Evolutionary conservation across 2,113 vertebrate species (phyloP).

Genomic region (Myrmecophaga tridactyla): DNA sequence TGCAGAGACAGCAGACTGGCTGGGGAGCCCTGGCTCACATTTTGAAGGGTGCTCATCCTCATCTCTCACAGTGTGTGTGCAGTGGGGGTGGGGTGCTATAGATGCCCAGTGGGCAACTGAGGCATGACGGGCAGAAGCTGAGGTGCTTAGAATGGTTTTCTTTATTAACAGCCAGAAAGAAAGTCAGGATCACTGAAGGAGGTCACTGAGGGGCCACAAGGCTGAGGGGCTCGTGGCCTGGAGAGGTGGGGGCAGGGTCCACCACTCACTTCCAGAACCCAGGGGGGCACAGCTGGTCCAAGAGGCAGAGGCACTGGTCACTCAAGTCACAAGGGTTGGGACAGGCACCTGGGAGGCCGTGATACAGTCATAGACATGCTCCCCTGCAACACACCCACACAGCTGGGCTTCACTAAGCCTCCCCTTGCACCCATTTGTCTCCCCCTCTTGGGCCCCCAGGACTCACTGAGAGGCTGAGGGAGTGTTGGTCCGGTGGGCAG

Average conservation of each 20-base stretch:
- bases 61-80: background rate
- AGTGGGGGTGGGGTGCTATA: background rate
- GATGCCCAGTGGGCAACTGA: background rate
- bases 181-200: constrained; percentile 52
- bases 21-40: background rate
- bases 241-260: constrained; percentile 44
- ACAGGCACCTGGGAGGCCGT: constrained; percentile 66
- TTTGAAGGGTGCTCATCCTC: background rate
- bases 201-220: constrained; percentile 51
- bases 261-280: constrained; percentile 48
- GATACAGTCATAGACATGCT: background rate
- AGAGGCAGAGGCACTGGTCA: constrained; percentile 66
- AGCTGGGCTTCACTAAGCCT: background rate
- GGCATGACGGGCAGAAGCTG: background rate
- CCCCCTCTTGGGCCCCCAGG: background rate
- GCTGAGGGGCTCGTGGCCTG: constrained; percentile 12
- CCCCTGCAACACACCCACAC: background rate
- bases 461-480: constrained; percentile 67
- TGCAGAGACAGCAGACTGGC: background rate
- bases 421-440: background rate
- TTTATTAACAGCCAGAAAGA: constrained; percentile 70
- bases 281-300: constrained; percentile 58
- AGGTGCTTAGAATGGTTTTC: constrained; percentile 26
- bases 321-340: constrained; percentile 65
- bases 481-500: background rate